Percentiles rank a stretch among this genome's conserved stretches.
phyloP scores from a whole-genome alignment of 2,888 invertebrate genomes.

The Calliscelio sp. region DNA sequence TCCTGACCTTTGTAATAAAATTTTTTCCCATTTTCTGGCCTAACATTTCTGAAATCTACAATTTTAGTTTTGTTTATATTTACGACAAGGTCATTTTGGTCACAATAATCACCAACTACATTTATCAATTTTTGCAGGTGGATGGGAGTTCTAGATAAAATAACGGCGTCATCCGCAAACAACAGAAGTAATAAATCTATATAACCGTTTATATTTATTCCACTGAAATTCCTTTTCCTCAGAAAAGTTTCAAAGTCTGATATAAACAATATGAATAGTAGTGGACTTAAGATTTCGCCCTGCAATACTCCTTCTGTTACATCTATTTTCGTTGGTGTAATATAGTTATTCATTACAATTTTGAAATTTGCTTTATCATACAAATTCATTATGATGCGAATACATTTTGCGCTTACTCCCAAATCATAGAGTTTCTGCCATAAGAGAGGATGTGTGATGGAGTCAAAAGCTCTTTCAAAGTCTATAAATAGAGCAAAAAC shows the following conservation, averaged over 20 bases:
- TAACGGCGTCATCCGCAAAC: background rate
- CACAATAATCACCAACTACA: background rate
- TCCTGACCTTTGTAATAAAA: no score
- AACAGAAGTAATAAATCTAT: background rate
- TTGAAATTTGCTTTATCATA: background rate
- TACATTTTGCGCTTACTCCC: background rate
- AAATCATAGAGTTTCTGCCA: background rate
- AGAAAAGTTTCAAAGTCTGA: background rate
- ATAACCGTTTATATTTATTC: background rate
- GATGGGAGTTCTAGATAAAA: background rate
- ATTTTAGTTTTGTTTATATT: no score
- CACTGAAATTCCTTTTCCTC: background rate
- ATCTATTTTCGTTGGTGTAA: background rate
- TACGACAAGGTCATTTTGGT: no score
- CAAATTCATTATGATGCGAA: background rate
- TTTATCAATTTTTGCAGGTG: background rate
- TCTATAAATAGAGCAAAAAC: constrained; percentile 9
- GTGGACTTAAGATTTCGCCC: background rate
- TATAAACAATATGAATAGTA: background rate
- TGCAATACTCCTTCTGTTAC: background rate
- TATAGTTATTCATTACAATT: background rate
- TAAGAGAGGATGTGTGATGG: background rate
- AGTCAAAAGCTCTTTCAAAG: constrained; percentile 2
- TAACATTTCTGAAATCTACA: no score
- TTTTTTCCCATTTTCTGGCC: no score